Base-by-base conservation (phyloP, 2,888 invertebrate species). In the Harpalus rubripes region DNA sequence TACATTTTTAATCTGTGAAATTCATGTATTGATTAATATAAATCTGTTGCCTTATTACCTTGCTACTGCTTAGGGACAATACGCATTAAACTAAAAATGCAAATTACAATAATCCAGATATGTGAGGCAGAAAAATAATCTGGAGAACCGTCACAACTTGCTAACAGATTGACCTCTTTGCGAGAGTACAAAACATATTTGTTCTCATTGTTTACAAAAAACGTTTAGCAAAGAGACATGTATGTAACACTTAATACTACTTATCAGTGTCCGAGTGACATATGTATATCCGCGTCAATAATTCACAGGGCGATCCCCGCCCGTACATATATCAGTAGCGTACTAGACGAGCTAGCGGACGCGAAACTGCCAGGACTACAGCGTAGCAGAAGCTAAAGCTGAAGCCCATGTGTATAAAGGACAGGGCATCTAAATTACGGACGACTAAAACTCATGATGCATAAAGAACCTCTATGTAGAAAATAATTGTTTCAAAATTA, bases 301-400 rank as follows among this genome's bases (percentile, higher is more conserved):
- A 72, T 41, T 72, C 72, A 72, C 72, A 12, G 18, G 6, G n/a
- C 4, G 39, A 15, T 72, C 41, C 15, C 39, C 41, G 4, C 41
- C 41, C 72, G 72, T 41, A 72, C 41, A 72, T 72, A 72, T 39
- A 72, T 72, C 72, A 72, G 72, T 72, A 15, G 32, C 72, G 44
- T 26, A 32, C 32, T 65, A 15, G 39, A 2, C 15, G 15, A 72
- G 7, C 15, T 2, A 0, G 15, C n/a, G 68, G 26, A 18, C n/a
- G n/a, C 65, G 5, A 32, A 32, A 32, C 32, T 32, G 32, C 32
- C 32, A 32, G 32, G 32, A 6, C 32, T 32, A n/a, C 65, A 18
- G 32, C 32, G 32, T 18, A 32, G 32, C 65, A 65, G 26, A 32
- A 16, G 1, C 16, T 59, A 18, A 59, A 16, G 8, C 16, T 59